Evolutionary conservation across 2,888 invertebrate species (phyloP), one percentile per base, ranked within the genome.

Genomic region (Leucophenga montana): DNA sequence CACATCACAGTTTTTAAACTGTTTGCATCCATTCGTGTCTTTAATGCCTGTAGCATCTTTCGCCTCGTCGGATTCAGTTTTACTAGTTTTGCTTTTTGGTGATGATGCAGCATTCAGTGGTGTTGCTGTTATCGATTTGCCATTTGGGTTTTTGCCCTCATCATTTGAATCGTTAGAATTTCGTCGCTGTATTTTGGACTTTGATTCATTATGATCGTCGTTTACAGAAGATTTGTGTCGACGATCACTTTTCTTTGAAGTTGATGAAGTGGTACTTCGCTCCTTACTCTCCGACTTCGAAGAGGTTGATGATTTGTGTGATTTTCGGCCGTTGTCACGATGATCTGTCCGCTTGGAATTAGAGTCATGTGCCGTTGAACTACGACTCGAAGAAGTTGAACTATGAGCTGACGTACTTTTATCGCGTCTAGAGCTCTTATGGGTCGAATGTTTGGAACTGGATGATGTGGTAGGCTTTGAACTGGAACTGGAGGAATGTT

Each of bases 131-230:
- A 46, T 48, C 1, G 39, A 68, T 64, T 76, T 77, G 0, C 61
- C 70, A 3, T 80, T 78, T 0, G 80, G 78, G 0, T 90, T 90
- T 1, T 91, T 90, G 69, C 90, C 91, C 13, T 88, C 95, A 85
- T 94, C 95, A 77, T 94, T 95, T 0, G 95, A 95, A 88, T 95
- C 95, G 0, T 94, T 94, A 0, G 95, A 95, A 64, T 95, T 90
- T 8, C 95, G 91, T 75, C 91, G 91, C 67, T 91, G 91, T 14
- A 90, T 91, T 81, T 93, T 92, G 0, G 91, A 91, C 48, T 93
- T 92, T 5, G 92, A 89, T 77, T 92, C 92, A 70, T 92, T 92
- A 84, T 95, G 94, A 86, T 95, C 95, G 82, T 95, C 95, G 69
- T 71, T 74, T 1, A 20, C 33, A 13, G 64, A 33, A 0, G 75